Conservation (phyloP, 1,140 invertebrate species). For the Aphelenchoides fujianensis region DNA sequence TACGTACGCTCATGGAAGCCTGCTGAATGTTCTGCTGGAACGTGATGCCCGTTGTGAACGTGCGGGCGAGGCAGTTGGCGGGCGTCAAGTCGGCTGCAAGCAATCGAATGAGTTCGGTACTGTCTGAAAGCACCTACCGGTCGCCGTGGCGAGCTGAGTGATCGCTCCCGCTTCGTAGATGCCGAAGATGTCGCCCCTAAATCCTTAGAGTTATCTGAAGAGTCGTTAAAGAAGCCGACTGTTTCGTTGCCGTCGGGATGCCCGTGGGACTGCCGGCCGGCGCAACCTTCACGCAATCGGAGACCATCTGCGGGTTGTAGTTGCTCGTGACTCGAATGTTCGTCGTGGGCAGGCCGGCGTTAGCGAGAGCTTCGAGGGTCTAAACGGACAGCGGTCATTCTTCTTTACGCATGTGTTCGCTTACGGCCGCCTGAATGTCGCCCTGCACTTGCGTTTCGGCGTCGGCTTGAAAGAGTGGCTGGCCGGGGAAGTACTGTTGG, state of each 20-base stretch:
- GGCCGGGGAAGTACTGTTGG: constrained; percentile 15
- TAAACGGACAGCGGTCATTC: constrained; percentile 18
- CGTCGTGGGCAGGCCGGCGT: constrained; percentile 18
- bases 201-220: background rate
- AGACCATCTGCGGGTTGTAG: constrained; percentile 24
- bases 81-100: background rate
- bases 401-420: no score
- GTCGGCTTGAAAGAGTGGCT: constrained; percentile 21
- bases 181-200: background rate
- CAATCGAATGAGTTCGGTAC: background rate
- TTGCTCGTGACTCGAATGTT: constrained; percentile 6
- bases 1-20: background rate
- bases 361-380: constrained; percentile 15
- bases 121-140: background rate
- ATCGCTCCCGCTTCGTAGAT: constrained; percentile 13
- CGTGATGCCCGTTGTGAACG: constrained; percentile 3
- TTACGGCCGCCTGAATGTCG: constrained; percentile 23
- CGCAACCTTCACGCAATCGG: constrained; percentile 24
- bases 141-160: constrained; percentile 11
- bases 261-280: constrained; percentile 17
- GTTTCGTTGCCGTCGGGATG: background rate
- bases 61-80: constrained; percentile 10
- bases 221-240: background rate
- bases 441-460: constrained; percentile 16
- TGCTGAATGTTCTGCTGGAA: constrained; percentile 10